These are phyloP conservation scores for Sphaeridia pumilis DNA, from an alignment of 2,888 invertebrate genomes.

Conservation along the genomic window DNA sequence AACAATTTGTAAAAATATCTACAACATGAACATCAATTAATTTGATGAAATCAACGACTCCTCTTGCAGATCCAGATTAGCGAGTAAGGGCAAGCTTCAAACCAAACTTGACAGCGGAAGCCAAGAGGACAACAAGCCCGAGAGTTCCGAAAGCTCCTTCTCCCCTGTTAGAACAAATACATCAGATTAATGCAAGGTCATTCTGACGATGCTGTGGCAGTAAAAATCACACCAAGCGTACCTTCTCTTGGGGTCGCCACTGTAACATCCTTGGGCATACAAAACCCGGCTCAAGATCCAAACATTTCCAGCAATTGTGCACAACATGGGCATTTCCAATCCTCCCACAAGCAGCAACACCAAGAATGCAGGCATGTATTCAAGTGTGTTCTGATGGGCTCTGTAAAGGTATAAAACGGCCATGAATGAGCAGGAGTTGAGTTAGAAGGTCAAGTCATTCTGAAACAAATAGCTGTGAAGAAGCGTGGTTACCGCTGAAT, in stretches of 20 bases:
- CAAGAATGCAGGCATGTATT: background rate
- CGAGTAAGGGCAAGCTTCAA: background rate
- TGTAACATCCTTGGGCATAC: background rate
- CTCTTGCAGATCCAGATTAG: background rate
- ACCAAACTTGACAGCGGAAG: background rate
- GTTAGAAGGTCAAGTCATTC: background rate
- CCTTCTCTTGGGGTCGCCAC: background rate
- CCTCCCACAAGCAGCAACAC: background rate
- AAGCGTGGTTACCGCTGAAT: slow-evolving; percentile 38
- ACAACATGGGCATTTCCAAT: background rate
- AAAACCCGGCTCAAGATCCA: background rate
- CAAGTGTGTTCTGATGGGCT: background rate
- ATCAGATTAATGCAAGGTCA: background rate
- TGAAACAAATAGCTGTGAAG: background rate
- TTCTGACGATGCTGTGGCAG: too few species aligned
- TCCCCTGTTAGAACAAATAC: background rate
- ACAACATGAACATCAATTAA: background rate
- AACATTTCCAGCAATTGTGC: background rate
- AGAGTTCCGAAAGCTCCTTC: background rate
- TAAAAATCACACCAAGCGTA: too few species aligned
- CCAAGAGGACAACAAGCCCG: background rate
- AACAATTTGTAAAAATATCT: background rate
- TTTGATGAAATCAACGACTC: background rate
- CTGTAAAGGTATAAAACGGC: too few species aligned
- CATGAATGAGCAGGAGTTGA: background rate